Conservation (phyloP, 2,888 invertebrate species). For the Oxyscelio sp. region DNA sequence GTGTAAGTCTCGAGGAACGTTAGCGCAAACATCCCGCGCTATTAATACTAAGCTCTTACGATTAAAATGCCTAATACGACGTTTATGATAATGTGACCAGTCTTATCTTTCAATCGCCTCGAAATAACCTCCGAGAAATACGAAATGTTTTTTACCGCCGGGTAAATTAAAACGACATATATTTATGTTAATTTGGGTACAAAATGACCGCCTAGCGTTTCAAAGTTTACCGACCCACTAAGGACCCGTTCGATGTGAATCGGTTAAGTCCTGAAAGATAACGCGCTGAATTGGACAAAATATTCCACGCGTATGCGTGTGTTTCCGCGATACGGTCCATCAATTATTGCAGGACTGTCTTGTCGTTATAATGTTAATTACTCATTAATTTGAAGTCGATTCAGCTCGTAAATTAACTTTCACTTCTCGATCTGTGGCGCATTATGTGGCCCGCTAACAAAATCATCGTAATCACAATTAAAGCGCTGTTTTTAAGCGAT, state of each 20-base stretch:
- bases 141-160: too few species aligned
- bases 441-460: conserved; percentile 9
- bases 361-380: conserved; percentile 58
- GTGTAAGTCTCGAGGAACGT: too few species aligned
- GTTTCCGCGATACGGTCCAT: conserved; percentile 34
- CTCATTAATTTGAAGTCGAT: conserved; percentile 55
- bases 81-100: too few species aligned
- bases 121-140: too few species aligned
- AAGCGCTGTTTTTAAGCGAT: not conserved
- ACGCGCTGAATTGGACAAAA: conserved; percentile 7
- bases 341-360: conserved; percentile 50
- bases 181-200: conserved; percentile 33
- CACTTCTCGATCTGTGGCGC: conserved; percentile 18
- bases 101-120: too few species aligned
- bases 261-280: not conserved
- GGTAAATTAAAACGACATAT: too few species aligned
- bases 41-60: too few species aligned
- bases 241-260: conserved; percentile 23
- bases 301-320: conserved; percentile 12
- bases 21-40: too few species aligned
- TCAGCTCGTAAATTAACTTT: conserved; percentile 48
- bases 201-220: conserved; percentile 28
- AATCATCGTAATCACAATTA: conserved; percentile 6
- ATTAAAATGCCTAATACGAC: too few species aligned
- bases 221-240: conserved; percentile 11